Evolutionary conservation across 2,113 vertebrate species (phyloP).

Genomic region (Chamaetylas fuelleborni): DNA sequence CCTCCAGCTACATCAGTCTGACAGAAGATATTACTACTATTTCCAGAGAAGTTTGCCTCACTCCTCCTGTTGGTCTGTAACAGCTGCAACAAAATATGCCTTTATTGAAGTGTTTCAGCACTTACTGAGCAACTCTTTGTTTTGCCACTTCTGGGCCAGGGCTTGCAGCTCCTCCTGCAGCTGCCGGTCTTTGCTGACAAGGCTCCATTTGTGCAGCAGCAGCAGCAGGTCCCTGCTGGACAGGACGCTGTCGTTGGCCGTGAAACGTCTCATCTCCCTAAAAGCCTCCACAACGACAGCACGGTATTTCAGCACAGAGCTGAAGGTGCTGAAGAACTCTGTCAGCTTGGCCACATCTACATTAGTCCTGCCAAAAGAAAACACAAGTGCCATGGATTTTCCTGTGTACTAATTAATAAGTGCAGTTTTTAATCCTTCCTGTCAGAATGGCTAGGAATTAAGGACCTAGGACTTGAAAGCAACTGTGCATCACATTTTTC

Average conservation of each 20-base stretch:
- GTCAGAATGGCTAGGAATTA: background rate
- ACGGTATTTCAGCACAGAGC: slow-evolving; percentile 81
- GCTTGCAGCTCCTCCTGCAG: slow-evolving; percentile 76
- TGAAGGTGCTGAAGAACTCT: slow-evolving; percentile 73
- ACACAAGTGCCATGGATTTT: background rate
- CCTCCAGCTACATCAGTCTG: background rate
- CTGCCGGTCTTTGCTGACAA: slow-evolving; percentile 55
- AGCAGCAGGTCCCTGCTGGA: slow-evolving; percentile 76
- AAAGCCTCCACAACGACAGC: slow-evolving; percentile 59
- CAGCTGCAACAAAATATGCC: background rate
- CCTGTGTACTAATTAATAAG: background rate
- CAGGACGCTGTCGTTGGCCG: slow-evolving; percentile 68
- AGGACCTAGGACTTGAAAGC: background rate
- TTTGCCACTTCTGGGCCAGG: slow-evolving; percentile 71
- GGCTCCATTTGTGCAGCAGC: slow-evolving; percentile 85
- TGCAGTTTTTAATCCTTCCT: background rate
- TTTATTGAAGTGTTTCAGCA: background rate
- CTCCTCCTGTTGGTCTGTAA: background rate
- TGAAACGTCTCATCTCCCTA: slow-evolving; percentile 66
- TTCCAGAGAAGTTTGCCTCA: background rate
- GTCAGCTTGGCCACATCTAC: slow-evolving; percentile 70
- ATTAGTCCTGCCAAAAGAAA: slow-evolving; percentile 63
- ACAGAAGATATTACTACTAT: background rate
- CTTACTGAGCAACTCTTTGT: slow-evolving; percentile 84
- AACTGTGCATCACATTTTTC: background rate